These are phyloP conservation scores for Morpho helenor DNA, from an alignment of 2,888 invertebrate species.

Conservation along the genomic window DNA sequence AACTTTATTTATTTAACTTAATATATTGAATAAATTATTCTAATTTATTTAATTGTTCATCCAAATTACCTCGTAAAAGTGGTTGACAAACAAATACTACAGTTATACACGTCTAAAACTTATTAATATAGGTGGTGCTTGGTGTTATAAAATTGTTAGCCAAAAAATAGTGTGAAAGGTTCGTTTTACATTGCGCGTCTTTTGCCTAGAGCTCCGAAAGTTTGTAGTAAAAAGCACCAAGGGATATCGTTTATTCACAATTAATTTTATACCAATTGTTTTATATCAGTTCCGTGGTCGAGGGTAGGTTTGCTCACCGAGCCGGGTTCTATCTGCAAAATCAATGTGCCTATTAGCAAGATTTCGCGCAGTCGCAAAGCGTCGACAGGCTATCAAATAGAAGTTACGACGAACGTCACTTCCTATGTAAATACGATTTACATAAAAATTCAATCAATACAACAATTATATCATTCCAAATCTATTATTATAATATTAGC, in stretches of 20 bases:
- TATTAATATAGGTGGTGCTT: too few relatives aligned
- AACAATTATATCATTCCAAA: slow-evolving; percentile 2
- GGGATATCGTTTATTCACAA: slow-evolving; percentile 3
- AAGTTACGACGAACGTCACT: slow-evolving; percentile 22
- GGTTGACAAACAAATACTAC: too few relatives aligned
- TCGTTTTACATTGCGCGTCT: slow-evolving; percentile 23
- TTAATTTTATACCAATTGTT: not conserved
- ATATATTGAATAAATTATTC: too few relatives aligned
- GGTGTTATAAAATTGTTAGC: too few relatives aligned
- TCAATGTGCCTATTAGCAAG: slow-evolving; percentile 79
- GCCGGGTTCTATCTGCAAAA: slow-evolving; percentile 79
- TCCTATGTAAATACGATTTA: slow-evolving; percentile 24
- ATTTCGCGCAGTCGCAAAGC: slow-evolving; percentile 77
- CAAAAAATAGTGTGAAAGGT: too few relatives aligned
- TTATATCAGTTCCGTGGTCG: slow-evolving; percentile 27
- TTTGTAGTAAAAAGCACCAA: slow-evolving; percentile 3
- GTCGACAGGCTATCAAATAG: slow-evolving; percentile 59
- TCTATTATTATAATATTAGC: not conserved
- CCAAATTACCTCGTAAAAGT: too few relatives aligned
- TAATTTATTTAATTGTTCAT: too few relatives aligned
- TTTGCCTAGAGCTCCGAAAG: not conserved
- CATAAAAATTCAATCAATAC: slow-evolving; percentile 8
- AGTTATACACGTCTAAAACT: too few relatives aligned
- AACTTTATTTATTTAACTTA: too few relatives aligned
- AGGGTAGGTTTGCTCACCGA: slow-evolving; percentile 68